Evolutionary conservation across 2,888 invertebrate species (phyloP).

Genomic region (Oxytorus armatus): DNA sequence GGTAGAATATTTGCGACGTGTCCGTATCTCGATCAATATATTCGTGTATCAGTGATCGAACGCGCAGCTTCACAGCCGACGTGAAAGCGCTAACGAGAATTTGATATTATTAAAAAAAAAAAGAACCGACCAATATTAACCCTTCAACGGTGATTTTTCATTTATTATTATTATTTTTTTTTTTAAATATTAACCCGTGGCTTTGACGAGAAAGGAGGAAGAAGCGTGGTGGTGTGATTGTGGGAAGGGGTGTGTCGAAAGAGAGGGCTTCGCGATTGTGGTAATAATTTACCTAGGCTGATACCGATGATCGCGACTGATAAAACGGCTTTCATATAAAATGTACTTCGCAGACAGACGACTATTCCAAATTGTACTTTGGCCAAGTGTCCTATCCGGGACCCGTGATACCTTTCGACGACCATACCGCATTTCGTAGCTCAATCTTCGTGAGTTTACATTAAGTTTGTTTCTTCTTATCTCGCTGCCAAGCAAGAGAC

Average conservation of each 20-base stretch:
- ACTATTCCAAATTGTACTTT: constrained; percentile 59
- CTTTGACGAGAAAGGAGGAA: constrained; percentile 7
- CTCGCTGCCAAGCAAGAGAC: too few species aligned
- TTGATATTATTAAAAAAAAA: too few species aligned
- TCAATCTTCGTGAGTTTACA: constrained; percentile 10
- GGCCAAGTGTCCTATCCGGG: constrained; percentile 2
- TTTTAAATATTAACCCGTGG: neutral
- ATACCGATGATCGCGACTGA: constrained; percentile 74
- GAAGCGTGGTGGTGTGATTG: constrained; percentile 7
- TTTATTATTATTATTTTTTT: constrained; percentile 9
- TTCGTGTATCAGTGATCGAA: neutral
- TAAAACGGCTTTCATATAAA: constrained; percentile 77
- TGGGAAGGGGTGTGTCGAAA: constrained; percentile 52
- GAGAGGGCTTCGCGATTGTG: constrained; percentile 57
- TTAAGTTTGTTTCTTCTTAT: neutral
- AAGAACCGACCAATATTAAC: neutral
- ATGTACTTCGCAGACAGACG: constrained; percentile 68
- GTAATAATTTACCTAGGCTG: constrained; percentile 59
- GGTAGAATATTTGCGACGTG: too few species aligned
- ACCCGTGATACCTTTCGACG: neutral
- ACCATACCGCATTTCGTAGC: constrained; percentile 4
- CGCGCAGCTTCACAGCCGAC: neutral
- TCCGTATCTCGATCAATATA: neutral
- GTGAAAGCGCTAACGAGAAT: constrained; percentile 1
- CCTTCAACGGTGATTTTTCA: neutral